These are phyloP conservation scores for Ibycter americanus DNA, from an alignment of 2,797 vertebrate species.

Conservation along the genomic window DNA sequence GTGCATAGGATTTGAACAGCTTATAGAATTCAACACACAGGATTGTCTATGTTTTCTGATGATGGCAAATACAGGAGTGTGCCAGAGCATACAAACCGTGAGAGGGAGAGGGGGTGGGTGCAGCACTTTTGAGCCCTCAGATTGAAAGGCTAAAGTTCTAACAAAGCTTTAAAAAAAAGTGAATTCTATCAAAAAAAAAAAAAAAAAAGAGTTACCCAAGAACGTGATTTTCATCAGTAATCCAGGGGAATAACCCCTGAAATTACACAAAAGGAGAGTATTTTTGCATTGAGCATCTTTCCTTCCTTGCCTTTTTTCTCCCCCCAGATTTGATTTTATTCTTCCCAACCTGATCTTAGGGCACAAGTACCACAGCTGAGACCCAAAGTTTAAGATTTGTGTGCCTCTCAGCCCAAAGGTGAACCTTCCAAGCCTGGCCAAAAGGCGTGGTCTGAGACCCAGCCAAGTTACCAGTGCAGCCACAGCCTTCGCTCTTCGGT, in stretches of 20 bases:
- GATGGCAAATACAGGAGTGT: neutral
- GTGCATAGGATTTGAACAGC: neutral
- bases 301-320: neutral
- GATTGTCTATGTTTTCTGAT: neutral
- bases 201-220: neutral
- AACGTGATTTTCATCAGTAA: neutral
- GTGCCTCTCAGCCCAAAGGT: neutral
- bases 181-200: neutral
- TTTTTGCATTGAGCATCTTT: fast-evolving
- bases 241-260: neutral
- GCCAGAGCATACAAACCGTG: neutral
- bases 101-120: neutral
- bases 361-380: neutral
- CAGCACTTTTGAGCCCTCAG: neutral
- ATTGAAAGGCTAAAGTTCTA: neutral
- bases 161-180: neutral
- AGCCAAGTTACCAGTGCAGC: neutral
- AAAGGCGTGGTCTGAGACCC: neutral
- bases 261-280: neutral
- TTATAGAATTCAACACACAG: neutral
- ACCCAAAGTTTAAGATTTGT: neutral
- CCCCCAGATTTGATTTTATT: neutral
- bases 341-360: neutral
- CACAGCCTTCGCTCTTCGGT: neutral
- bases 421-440: neutral